These are phyloP conservation scores for Hydra vulgaris DNA, from an alignment of 30 jellyfish, hydroid and myxozoan genomes.

Conservation along the genomic window DNA sequence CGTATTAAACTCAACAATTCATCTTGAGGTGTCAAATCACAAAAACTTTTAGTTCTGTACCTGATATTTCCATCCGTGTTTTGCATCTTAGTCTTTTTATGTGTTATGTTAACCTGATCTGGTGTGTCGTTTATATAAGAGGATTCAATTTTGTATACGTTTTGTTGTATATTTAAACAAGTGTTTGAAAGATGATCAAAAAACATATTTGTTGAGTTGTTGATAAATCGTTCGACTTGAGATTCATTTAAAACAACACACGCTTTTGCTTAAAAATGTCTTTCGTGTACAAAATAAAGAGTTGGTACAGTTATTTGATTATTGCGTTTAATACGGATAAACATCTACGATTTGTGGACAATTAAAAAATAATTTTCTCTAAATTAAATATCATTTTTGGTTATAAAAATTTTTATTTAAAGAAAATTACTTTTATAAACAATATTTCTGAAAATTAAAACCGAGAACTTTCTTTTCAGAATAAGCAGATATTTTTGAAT, in stretches of 20 bases:
- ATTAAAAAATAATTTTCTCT: too few species aligned
- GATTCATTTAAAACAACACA: background rate
- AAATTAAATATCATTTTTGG: too few species aligned
- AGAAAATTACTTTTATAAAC: too few species aligned
- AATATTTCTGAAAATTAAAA: too few species aligned
- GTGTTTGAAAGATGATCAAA: background rate
- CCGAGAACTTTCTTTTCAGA: too few species aligned
- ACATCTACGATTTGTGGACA: too few species aligned
- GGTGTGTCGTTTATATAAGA: background rate
- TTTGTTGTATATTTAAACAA: background rate
- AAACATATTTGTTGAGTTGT: background rate
- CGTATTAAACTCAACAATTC: constrained; percentile 9
- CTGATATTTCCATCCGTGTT: background rate
- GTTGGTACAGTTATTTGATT: background rate
- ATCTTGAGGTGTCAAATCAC: constrained; percentile 14
- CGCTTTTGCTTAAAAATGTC: background rate
- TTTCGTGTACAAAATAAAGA: background rate
- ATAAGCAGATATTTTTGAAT: too few species aligned
- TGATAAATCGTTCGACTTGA: background rate
- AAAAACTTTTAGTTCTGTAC: background rate
- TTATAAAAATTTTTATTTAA: too few species aligned
- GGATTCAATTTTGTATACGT: background rate
- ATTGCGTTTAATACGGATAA: background rate
- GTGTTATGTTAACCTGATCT: background rate
- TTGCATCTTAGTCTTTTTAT: background rate